Evolutionary conservation across 2,113 vertebrate genomes (phyloP).

Genomic region (Grallaria varia): DNA sequence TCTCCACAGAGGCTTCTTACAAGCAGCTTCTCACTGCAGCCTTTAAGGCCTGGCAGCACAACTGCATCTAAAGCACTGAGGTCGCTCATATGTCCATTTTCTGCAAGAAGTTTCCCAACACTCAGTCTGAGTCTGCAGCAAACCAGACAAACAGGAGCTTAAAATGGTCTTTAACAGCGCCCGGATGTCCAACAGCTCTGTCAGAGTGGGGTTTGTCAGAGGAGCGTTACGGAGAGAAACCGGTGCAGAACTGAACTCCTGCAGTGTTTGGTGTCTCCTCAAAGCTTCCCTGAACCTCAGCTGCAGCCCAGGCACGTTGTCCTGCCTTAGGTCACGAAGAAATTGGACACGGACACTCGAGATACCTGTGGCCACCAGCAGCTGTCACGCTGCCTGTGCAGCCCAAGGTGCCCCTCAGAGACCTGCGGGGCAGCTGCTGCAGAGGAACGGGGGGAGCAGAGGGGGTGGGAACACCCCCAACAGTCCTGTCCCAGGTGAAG

Average conservation of each 20-base stretch:
- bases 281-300: not conserved
- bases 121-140: not conserved
- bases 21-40: too few species aligned
- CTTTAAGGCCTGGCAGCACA: too few species aligned
- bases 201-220: not conserved
- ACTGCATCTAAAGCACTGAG: too few species aligned
- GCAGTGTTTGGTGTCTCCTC: not conserved
- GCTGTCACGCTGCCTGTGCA: not conserved
- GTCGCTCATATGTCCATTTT: too few species aligned
- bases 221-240: rapidly evolving
- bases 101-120: too few species aligned
- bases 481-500: not conserved
- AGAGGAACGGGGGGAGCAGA: not conserved
- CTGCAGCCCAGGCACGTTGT: not conserved
- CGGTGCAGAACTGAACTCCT: not conserved
- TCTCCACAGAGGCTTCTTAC: too few species aligned
- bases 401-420: not conserved
- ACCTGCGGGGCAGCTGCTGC: not conserved
- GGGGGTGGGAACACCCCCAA: not conserved
- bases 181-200: not conserved
- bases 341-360: rapidly evolving
- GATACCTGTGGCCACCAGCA: not conserved
- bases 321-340: not conserved
- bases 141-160: not conserved
- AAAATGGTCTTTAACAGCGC: not conserved